Evolutionary conservation across 2,113 vertebrate species (phyloP).

Genomic region (Hemibagrus wyckioides): DNA sequence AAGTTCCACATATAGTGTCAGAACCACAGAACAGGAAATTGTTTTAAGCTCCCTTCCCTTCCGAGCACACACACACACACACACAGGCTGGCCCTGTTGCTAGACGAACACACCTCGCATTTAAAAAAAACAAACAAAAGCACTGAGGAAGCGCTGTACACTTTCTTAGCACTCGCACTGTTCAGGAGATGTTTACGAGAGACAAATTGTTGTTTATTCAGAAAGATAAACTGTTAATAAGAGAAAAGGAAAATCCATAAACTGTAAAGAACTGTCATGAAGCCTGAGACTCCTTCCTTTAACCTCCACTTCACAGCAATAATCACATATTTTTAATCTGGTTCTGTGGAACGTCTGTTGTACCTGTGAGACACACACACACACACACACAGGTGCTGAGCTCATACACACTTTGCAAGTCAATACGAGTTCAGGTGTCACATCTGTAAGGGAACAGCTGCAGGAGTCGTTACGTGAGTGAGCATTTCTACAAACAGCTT

Average conservation of each 20-base stretch:
- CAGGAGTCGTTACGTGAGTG: not conserved
- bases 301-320: too few relatives aligned
- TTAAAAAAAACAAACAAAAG: not conserved
- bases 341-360: too few relatives aligned
- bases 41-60: constrained; percentile 18
- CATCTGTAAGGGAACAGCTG: not conserved
- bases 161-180: not conserved
- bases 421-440: not conserved
- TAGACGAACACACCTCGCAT: not conserved
- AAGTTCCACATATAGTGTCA: not conserved
- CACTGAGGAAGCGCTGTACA: too few relatives aligned
- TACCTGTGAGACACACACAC: too few relatives aligned
- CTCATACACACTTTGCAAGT: not conserved
- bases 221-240: too few relatives aligned
- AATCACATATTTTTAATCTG: too few relatives aligned
- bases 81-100: not conserved
- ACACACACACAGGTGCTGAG: not conserved
- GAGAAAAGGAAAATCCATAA: too few relatives aligned
- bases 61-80: not conserved
- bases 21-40: constrained; percentile 36
- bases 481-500: not conserved
- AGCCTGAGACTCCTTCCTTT: too few relatives aligned
- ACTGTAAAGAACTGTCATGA: too few relatives aligned
- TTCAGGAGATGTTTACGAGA: not conserved
- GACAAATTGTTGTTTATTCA: too few relatives aligned